Evolutionary conservation across 2,113 vertebrate species (phyloP), one percentile per base, ranked within the genome.

Genomic region (Pterocles orientalis): DNA sequence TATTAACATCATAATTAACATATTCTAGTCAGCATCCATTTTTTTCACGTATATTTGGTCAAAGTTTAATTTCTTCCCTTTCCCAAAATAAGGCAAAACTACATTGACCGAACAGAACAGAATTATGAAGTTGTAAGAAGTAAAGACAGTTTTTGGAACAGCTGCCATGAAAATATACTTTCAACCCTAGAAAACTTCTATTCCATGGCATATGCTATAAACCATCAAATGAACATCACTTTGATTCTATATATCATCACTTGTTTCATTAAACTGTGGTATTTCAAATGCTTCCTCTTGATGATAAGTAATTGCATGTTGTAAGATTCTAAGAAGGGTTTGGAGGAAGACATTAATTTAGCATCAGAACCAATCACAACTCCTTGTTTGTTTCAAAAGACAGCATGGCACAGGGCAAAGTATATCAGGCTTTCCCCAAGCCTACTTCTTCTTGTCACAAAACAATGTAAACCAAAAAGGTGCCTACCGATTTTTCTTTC

Each of bases 201-300:
- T 62, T 88, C 23, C 3, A 2, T 1, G 0, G 13, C n/a, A 47
- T 61, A 13, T 3, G 39, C 60, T 57, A 17, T 12, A 73, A 23
- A 36, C 28, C 56, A 90, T 50, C 75, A 91, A 92, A 79, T 25
- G 91, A 77, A 60, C 48, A 64, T 34, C 28, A 16, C 41, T 82
- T 65, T 80, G 36, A 91, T 88, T 80, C 70, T 36, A 10, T 16
- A 69, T 17, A 29, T 84, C 56, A 47, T 31, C 66, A 39, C 56
- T 89, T 26, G 25, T 57, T 94, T 84, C 82, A 51, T 48, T 56
- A 36, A 2, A 31, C 41, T 64, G 29, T 66, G 48, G 29, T 72
- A 23, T 75, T 94, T 96, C 79, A 73, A 93, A 94, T 23, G 58
- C 7, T 87, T 90, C 62, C 84, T 82, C 73, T 69, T 50, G 45